Evolutionary conservation across 2,797 vertebrate genomes (phyloP).

Genomic region (Alca torda): DNA sequence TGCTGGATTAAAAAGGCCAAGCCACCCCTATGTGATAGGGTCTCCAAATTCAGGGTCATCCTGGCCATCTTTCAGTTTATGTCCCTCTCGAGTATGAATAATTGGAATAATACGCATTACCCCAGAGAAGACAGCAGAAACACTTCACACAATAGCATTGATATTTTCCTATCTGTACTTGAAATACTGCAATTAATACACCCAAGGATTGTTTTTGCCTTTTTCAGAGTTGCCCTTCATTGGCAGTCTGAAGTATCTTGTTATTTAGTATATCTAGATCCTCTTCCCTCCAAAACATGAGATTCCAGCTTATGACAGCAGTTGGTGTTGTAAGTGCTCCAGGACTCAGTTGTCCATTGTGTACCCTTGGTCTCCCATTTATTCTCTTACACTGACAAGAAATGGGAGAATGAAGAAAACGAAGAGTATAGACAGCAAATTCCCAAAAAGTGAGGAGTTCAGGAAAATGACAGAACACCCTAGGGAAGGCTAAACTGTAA

Average conservation of each 20-base stretch:
- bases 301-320: background rate
- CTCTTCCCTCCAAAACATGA: background rate
- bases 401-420: background rate
- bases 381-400: background rate
- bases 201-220: background rate
- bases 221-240: background rate
- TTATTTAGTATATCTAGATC: background rate
- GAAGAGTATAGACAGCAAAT: background rate
- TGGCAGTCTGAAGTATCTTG: background rate
- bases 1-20: background rate
- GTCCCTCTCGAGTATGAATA: background rate
- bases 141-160: background rate
- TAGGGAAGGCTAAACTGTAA: background rate
- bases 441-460: background rate
- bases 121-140: background rate
- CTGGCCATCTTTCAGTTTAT: background rate
- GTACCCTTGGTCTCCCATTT: background rate
- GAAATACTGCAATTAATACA: background rate
- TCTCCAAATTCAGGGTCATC: background rate
- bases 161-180: background rate
- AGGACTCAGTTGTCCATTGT: rapidly evolving
- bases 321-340: background rate
- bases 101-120: background rate
- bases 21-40: background rate
- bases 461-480: background rate